Evolutionary conservation across 2,797 vertebrate genomes (phyloP).

Genomic region (Alectoris magna): DNA sequence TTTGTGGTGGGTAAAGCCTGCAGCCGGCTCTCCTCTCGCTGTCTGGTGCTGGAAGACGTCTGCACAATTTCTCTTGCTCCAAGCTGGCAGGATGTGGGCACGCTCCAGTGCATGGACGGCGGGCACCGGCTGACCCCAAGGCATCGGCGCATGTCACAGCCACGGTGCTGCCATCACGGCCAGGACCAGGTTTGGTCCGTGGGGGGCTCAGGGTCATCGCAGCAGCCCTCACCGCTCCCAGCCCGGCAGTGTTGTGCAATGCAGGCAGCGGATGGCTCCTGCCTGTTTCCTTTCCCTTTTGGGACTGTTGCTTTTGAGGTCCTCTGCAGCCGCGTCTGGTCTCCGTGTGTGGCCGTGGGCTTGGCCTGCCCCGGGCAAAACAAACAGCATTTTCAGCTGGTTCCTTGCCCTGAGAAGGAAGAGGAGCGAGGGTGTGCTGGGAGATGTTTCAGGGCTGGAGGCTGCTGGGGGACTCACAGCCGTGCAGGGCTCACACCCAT

Average conservation of each 20-base stretch:
- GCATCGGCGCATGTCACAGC: no score
- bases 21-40: constrained; percentile 34
- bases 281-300: background rate
- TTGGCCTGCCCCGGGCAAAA: background rate
- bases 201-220: no score
- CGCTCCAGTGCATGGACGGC: background rate
- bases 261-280: background rate
- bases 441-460: rapidly evolving
- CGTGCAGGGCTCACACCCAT: background rate
- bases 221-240: no score
- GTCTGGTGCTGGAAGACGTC: constrained; percentile 32
- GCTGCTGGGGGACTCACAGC: rapidly evolving
- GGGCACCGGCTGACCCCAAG: background rate
- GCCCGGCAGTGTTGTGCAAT: background rate
- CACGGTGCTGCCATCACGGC: background rate
- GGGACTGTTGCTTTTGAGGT: background rate
- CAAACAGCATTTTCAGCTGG: background rate
- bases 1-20: background rate
- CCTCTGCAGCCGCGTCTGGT: background rate
- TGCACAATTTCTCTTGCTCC: background rate
- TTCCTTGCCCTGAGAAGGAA: background rate
- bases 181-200: no score
- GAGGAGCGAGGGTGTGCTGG: rapidly evolving
- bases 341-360: constrained; percentile 46
- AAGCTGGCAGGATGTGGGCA: background rate